Evolutionary conservation across 2,113 vertebrate genomes (phyloP).

Genomic region (Channa argus): DNA sequence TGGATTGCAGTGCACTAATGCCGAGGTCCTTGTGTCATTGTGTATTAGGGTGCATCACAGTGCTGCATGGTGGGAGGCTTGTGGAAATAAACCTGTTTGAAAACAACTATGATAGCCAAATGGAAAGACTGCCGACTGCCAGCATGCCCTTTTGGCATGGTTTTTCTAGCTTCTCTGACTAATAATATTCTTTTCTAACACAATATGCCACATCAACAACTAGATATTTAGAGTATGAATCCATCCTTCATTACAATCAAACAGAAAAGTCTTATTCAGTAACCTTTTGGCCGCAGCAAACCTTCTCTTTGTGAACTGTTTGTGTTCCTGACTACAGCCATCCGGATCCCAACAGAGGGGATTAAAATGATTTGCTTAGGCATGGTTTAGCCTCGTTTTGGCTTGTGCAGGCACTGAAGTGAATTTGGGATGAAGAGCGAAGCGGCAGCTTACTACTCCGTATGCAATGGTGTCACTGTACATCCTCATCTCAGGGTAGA

Average conservation of each 20-base stretch:
- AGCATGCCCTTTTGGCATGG: conserved; percentile 23
- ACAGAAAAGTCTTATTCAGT: not conserved
- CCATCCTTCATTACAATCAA: not conserved
- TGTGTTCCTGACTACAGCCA: conserved; percentile 45
- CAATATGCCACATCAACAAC: conserved; percentile 26
- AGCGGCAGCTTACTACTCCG: conserved; percentile 88
- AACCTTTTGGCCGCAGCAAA: conserved; percentile 17
- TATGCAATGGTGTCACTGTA: conserved; percentile 95
- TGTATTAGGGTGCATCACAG: conserved; percentile 56
- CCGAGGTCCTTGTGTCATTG: conserved; percentile 50
- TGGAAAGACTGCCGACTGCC: conserved; percentile 48
- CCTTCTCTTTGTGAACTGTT: conserved; percentile 29
- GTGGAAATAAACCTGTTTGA: conserved; percentile 62
- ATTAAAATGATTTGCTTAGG: conserved; percentile 56
- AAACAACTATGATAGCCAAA: conserved; percentile 63
- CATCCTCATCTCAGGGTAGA: conserved; percentile 98
- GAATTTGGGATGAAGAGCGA: conserved; percentile 35
- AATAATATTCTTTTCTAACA: conserved; percentile 37
- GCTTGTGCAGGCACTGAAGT: conserved; percentile 31
- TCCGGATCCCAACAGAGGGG: conserved; percentile 29
- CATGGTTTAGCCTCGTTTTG: conserved; percentile 30
- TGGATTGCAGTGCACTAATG: conserved; percentile 29
- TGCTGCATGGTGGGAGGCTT: conserved; percentile 69
- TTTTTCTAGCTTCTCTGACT: conserved; percentile 35
- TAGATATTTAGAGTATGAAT: not conserved